phyloP scores from a whole-genome alignment of 1,140 invertebrate genomes.

The Trinorchestia longiramus region DNA sequence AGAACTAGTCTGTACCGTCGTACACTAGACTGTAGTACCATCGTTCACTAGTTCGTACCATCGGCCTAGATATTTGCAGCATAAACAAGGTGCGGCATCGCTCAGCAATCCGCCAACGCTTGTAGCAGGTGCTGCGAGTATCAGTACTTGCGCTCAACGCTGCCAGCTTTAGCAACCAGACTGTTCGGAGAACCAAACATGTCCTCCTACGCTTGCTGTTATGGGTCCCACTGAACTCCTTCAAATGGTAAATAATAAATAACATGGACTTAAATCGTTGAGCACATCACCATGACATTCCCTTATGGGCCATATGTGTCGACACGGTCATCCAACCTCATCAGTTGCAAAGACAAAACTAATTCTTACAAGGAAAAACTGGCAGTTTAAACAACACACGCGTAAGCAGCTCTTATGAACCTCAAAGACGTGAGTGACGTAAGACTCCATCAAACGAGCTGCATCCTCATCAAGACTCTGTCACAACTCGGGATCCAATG shows the following conservation, averaged over 20 bases:
- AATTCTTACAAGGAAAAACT: background rate
- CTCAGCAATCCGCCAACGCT: no score
- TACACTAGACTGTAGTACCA: no score
- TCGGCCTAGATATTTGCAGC: no score
- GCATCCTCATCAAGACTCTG: background rate
- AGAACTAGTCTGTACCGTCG: no score
- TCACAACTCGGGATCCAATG: background rate
- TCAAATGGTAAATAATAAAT: background rate
- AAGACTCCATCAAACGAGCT: background rate
- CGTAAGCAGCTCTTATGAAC: background rate
- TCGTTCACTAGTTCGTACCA: no score
- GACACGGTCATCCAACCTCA: background rate
- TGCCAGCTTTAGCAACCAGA: background rate
- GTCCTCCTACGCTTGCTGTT: background rate
- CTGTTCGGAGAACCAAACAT: background rate
- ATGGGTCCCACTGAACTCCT: background rate
- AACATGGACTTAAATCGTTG: background rate
- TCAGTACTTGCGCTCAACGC: no score
- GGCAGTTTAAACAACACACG: background rate
- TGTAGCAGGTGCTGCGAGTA: no score
- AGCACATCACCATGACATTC: background rate
- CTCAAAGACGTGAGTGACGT: background rate
- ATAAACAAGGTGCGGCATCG: no score
- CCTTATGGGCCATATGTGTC: background rate
- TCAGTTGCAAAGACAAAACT: background rate